phyloP scores from a whole-genome alignment of 2,797 vertebrate genomes.

The Cichlasoma orientale region DNA sequence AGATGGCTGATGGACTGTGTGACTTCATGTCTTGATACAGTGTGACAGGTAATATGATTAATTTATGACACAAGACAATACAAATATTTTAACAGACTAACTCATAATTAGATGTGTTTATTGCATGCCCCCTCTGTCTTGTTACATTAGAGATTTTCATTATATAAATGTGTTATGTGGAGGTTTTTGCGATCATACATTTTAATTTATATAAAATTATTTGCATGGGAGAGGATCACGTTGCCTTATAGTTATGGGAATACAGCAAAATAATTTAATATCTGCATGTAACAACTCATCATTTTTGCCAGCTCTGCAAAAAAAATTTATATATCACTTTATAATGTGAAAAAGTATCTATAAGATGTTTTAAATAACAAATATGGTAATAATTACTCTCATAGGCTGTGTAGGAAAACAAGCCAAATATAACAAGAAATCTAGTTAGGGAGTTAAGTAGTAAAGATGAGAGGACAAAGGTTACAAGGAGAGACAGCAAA shows the following conservation, averaged over 20 bases:
- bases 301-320: background rate
- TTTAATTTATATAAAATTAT: background rate
- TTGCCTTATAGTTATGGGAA: background rate
- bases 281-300: too few relatives aligned
- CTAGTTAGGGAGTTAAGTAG: too few relatives aligned
- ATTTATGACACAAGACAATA: constrained; percentile 55
- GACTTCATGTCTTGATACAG: constrained; percentile 46
- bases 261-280: background rate
- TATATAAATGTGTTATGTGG: background rate
- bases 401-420: background rate
- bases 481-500: background rate
- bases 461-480: background rate
- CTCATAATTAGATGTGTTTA: constrained; percentile 29
- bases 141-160: constrained; percentile 13
- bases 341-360: background rate
- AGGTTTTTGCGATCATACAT: background rate
- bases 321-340: background rate
- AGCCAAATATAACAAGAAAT: background rate
- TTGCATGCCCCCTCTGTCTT: constrained; percentile 12
- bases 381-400: background rate
- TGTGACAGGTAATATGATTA: constrained; percentile 52
- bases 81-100: constrained; percentile 51
- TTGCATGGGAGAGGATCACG: background rate
- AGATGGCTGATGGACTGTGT: constrained; percentile 57
- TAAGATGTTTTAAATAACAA: background rate